Evolutionary conservation across 2,113 vertebrate genomes (phyloP).

Genomic region (Eubucco bourcierii): DNA sequence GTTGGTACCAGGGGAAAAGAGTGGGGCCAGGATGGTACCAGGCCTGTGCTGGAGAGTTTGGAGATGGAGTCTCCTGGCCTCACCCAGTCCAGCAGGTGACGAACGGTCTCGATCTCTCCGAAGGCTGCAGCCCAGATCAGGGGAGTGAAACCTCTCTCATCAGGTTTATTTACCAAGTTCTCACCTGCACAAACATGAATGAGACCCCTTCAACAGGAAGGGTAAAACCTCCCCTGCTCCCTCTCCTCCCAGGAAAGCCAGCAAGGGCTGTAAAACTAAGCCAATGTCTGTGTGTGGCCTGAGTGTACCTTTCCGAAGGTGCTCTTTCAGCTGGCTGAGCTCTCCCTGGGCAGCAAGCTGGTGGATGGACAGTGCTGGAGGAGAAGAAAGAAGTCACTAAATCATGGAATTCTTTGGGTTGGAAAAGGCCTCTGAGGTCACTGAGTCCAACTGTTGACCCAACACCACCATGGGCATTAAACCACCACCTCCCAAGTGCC

Average conservation of each 20-base stretch:
- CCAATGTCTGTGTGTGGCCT: not conserved
- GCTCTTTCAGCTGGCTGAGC: conserved; percentile 83
- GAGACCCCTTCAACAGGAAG: not conserved
- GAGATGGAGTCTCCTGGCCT: not conserved
- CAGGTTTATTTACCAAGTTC: conserved; percentile 86
- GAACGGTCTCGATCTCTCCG: conserved; percentile 90
- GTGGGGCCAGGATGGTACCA: not conserved
- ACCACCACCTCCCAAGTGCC: no score
- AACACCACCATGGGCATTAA: no score
- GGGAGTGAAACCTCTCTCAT: conserved; percentile 92
- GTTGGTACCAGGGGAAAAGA: not conserved
- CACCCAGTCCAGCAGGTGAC: conserved; percentile 91
- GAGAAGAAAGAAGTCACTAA: not conserved
- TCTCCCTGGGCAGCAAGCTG: conserved; percentile 95
- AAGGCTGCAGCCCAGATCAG: conserved; percentile 97
- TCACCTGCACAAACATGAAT: conserved; percentile 69
- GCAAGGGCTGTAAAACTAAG: not conserved
- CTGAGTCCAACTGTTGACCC: no score
- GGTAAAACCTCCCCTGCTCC: not conserved
- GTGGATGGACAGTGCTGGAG: conserved; percentile 88
- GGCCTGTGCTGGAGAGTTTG: not conserved
- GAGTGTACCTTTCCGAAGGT: conserved; percentile 83
- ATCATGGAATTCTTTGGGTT: no score
- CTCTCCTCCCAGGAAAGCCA: not conserved
- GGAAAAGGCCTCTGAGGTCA: no score